Evolutionary conservation across 2,113 vertebrate species (phyloP), one percentile per base, ranked within the genome.

Genomic region (Sorex araneus): DNA sequence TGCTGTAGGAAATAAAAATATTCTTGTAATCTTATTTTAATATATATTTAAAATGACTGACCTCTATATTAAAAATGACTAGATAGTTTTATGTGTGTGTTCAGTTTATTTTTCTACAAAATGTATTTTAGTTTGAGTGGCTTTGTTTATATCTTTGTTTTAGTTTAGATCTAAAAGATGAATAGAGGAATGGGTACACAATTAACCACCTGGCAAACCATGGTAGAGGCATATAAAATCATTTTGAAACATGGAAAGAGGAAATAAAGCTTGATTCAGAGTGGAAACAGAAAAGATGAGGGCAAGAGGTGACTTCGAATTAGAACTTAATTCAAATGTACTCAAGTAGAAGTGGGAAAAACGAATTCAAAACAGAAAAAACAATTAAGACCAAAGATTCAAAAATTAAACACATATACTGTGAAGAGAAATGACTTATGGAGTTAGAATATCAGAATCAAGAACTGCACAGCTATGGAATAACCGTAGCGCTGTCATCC

Each of bases 21-120:
- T 67, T 30, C 23, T 86, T 83, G 12, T 21, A 11, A 32, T 16
- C 4, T 28, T 77, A 28, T 27, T 73, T 88, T 83, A 16, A 94
- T 84, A 45, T 40, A 60, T n/a, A n/a, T n/a, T n/a, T n/a, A n/a
- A n/a, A n/a, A n/a, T n/a, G n/a, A n/a, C n/a, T n/a, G n/a, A n/a
- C n/a, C n/a, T n/a, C n/a, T n/a, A n/a, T n/a, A n/a, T n/a, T 67
- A 27, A 89, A 34, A 92, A 94, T 16, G 30, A 32, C 50, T 10
- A 89, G 54, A 8, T 34, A 83, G 1, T 30, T 34, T 64, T 89
- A 66, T 30, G 45, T 71, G 91, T 79, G 64, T 1, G 32, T 91
- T 87, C 12, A 54, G 13, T 13, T 13, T 76, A 6, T 28, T 60
- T 40, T 74, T 74, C 54, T 21, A 13, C 64, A 27, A 66, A 66